Conservation (phyloP, 1,140 invertebrate species). For the Brachionus paranguensis region DNA sequence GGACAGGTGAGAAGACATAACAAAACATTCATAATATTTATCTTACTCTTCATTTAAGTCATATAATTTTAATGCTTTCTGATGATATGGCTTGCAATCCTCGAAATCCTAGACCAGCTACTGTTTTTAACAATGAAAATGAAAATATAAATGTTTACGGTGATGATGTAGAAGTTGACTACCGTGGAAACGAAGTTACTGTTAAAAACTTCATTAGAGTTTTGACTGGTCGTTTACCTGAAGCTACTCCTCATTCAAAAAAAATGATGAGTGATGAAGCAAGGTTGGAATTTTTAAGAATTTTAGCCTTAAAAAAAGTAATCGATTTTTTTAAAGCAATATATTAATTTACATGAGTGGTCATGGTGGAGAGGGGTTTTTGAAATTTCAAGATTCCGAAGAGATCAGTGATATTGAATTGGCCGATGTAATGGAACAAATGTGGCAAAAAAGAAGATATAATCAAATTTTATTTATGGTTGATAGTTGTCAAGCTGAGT, state of each 20-base stretch:
- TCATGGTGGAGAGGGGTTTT: constrained; percentile 95
- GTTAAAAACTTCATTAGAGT: constrained; percentile 97
- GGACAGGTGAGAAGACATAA: constrained; percentile 63
- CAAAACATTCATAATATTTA: not conserved
- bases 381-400: constrained; percentile 98
- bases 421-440: constrained; percentile 96
- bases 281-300: constrained; percentile 93
- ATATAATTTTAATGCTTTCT: constrained; percentile 94
- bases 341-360: constrained; percentile 56
- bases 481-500: constrained; percentile 97
- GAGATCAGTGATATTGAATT: constrained; percentile 98
- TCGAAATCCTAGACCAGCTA: constrained; percentile 85
- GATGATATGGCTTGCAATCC: constrained; percentile 99
- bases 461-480: constrained; percentile 98
- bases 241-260: constrained; percentile 87
- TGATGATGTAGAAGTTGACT: constrained; percentile 98
- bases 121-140: constrained; percentile 94
- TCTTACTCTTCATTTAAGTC: constrained; percentile 42
- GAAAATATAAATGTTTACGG: constrained; percentile 98
- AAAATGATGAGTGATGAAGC: constrained; percentile 88
- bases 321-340: not conserved
- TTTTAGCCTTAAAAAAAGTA: constrained; percentile 52
- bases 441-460: constrained; percentile 97
- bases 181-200: constrained; percentile 93
- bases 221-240: constrained; percentile 79